Conservation (phyloP, 2,113 vertebrate genomes). For the Tretioscincus oriximinensis region DNA sequence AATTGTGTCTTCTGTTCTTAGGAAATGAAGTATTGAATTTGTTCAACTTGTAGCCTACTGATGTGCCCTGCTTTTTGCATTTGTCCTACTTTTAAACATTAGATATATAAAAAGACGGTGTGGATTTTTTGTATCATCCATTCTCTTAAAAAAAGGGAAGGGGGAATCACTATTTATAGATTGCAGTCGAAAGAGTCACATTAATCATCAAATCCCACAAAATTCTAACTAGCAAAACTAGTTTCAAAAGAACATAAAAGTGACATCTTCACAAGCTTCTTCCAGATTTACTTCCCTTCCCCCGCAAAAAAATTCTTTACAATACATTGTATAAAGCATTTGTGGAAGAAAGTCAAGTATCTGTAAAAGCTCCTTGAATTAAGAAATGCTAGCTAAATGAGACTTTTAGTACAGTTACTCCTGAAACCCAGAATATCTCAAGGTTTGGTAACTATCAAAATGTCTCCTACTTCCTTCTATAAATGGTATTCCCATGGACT, state of each 20-base stretch:
- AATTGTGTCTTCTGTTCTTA: not conserved
- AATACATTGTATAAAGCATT: not conserved
- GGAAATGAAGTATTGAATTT: not conserved
- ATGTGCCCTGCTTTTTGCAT: not conserved
- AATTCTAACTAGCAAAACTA: not conserved
- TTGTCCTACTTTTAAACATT: not conserved
- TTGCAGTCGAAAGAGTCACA: not conserved
- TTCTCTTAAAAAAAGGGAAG: not conserved
- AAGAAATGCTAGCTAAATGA: not conserved
- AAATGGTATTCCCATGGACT: not conserved
- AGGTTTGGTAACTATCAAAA: not conserved
- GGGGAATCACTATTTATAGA: not conserved
- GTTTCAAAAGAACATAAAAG: not conserved
- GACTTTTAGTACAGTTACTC: not conserved
- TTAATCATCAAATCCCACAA: not conserved
- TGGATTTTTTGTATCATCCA: not conserved
- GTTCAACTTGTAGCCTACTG: not conserved
- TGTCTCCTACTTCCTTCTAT: not conserved
- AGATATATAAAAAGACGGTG: not conserved
- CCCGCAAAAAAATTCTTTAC: not conserved
- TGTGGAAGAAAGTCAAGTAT: not conserved
- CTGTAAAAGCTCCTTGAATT: not conserved
- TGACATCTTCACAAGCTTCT: not conserved
- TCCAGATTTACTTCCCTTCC: not conserved
- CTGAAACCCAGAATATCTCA: not conserved